These are phyloP conservation scores for Limnephilus lunatus DNA, from an alignment of 2,888 invertebrate species.

Conservation along the genomic window DNA sequence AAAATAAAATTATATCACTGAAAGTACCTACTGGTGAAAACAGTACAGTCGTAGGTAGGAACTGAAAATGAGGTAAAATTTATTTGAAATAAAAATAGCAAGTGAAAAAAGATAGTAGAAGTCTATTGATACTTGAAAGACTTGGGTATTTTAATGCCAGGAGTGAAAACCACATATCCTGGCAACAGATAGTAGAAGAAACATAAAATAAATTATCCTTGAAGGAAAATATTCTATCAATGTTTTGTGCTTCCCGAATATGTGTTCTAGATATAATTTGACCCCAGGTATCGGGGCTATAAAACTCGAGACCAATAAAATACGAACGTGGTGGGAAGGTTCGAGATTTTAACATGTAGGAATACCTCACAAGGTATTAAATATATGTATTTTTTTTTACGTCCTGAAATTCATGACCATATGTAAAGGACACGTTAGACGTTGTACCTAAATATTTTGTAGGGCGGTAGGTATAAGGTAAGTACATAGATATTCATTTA, in stretches of 20 bases:
- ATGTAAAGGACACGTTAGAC: not conserved
- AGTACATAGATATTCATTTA: not conserved
- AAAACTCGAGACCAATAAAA: not conserved
- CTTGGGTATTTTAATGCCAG: not conserved
- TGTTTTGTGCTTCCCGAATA: not conserved
- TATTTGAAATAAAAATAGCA: not conserved
- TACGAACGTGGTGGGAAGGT: not conserved
- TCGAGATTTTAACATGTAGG: not conserved
- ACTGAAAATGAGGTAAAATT: not conserved
- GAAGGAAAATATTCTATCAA: not conserved
- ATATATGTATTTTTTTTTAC: not conserved
- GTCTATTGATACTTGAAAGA: not conserved
- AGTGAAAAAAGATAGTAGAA: not conserved
- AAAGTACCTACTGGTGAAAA: not conserved
- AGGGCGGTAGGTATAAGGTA: not conserved
- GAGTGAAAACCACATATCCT: not conserved
- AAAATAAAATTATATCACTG: not conserved
- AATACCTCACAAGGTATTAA: not conserved
- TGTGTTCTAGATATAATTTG: not conserved
- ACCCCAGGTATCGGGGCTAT: not conserved
- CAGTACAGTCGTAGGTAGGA: not conserved
- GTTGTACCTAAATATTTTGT: not conserved
- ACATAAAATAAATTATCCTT: not conserved
- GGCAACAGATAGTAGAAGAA: not conserved
- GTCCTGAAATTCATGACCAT: not conserved